Evolutionary conservation across 1,140 invertebrate species (phyloP), one percentile per base, ranked within the genome.

Genomic region (Scaptomyza pallida): DNA sequence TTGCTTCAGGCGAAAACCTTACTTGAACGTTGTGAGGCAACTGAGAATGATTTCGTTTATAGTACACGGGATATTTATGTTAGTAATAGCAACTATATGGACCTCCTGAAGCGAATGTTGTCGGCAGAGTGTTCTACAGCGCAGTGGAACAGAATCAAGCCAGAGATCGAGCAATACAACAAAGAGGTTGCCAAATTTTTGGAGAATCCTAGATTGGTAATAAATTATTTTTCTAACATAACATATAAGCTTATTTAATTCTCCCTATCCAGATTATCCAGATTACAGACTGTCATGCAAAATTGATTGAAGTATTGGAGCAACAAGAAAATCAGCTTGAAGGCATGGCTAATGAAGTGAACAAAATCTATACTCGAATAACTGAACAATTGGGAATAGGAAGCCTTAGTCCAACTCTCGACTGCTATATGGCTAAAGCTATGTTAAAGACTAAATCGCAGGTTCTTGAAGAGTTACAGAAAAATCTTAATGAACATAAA

Each of bases 181-280:
- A n/a, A 19, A 0, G 56, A 74, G 5, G 37, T 37, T 0, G 1
- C n/a, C 0, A 9, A 40, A 0, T 26, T 13, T 15, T 35, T 62
- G 3, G 8, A 44, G 0, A 51, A 62, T 1, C 15, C 9, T 1
- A 51, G 45, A 35, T 19, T 76, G 60, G 80, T 79, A 72, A 13
- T 54, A 15, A 12, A 15, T 15, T 9, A 6, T 2, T 13, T 23
- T 6, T 1, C 0, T 2, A 47, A 19, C 9, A 16, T 19, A 12
- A 2, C 5, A 9, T 9, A 2, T 15, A 15, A 8, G 2, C 30
- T 43, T 15, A 6, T 2, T 15, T 1, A 6, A 4, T n/a, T n/a
- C n/a, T n/a, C n/a, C n/a, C n/a, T n/a, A n/a, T n/a, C n/a, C 41
- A 85, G 80, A 57, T 85, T 0, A 10, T 3, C 6, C 19, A 55